Percentiles rank a stretch among this genome's conserved stretches.
phyloP scores from a whole-genome alignment of 2,888 invertebrate species.

The Ephialtes manifestator region DNA sequence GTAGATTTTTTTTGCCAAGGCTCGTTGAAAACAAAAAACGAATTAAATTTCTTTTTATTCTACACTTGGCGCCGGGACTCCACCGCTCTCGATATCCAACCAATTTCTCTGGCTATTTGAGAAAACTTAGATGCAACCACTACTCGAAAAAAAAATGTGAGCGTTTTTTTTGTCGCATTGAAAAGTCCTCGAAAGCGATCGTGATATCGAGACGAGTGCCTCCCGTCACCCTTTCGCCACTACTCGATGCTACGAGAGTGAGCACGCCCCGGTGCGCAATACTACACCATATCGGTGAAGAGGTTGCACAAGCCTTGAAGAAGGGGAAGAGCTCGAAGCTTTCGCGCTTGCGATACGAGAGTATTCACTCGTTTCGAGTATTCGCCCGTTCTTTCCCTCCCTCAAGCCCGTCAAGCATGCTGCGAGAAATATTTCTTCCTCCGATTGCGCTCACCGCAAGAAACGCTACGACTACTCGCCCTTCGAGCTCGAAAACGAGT shows the following conservation, averaged over 20 bases:
- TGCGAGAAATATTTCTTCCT: constrained; percentile 55
- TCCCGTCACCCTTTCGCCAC: constrained; percentile 25
- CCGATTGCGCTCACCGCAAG: constrained; percentile 43
- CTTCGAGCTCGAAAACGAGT: constrained; percentile 47
- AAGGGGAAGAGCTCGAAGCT: constrained; percentile 1
- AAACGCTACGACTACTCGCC: constrained; percentile 37
- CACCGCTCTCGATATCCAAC: background rate
- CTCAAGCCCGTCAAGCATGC: constrained; percentile 25
- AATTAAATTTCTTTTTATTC: no score
- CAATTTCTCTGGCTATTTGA: background rate
- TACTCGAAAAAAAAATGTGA: background rate
- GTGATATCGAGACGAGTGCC: constrained; percentile 10
- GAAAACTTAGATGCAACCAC: background rate
- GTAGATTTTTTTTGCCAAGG: no score
- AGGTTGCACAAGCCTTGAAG: background rate
- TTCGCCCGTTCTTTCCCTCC: background rate
- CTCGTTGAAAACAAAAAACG: no score
- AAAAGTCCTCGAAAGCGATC: background rate
- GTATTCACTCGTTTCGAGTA: constrained; percentile 5
- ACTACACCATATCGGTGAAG: background rate
- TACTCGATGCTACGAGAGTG: background rate
- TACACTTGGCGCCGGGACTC: no score
- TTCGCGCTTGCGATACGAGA: constrained; percentile 13
- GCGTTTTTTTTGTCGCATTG: background rate
- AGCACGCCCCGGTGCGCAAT: background rate